Evolutionary conservation across 2,888 invertebrate genomes (phyloP).

Genomic region (Chymomyza fuscimana): DNA sequence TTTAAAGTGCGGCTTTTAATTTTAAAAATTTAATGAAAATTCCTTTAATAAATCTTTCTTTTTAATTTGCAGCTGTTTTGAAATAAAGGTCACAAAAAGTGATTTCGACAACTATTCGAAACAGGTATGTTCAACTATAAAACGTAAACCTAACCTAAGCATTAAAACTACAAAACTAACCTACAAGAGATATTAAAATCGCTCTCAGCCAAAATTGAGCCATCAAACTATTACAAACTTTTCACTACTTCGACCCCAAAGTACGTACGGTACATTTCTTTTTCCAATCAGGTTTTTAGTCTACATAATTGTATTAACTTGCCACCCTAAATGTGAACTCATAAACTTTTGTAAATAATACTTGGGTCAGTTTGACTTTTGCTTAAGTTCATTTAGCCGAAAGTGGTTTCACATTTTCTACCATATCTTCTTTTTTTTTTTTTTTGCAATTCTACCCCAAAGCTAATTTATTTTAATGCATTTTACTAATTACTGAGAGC

Average conservation of each 20-base stretch:
- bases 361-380: not conserved
- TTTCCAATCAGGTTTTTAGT: not conserved
- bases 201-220: not conserved
- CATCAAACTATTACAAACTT: not conserved
- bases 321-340: not conserved
- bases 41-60: no score
- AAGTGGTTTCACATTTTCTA: not conserved
- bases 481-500: constrained; percentile 56
- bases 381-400: not conserved
- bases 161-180: not conserved
- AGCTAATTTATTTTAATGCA: constrained; percentile 67
- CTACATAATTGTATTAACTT: not conserved
- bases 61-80: no score
- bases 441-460: constrained; percentile 4
- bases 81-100: no score
- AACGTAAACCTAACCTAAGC: no score
- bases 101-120: no score
- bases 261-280: not conserved
- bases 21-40: no score
- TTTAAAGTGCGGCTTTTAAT: no score
- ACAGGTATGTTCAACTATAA: no score
- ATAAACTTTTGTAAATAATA: not conserved
- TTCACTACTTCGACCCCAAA: not conserved
- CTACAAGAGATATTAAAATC: not conserved
- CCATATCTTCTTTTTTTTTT: not conserved